Conservation (phyloP, 1,140 invertebrate species). For the Probaryconus sp. region DNA sequence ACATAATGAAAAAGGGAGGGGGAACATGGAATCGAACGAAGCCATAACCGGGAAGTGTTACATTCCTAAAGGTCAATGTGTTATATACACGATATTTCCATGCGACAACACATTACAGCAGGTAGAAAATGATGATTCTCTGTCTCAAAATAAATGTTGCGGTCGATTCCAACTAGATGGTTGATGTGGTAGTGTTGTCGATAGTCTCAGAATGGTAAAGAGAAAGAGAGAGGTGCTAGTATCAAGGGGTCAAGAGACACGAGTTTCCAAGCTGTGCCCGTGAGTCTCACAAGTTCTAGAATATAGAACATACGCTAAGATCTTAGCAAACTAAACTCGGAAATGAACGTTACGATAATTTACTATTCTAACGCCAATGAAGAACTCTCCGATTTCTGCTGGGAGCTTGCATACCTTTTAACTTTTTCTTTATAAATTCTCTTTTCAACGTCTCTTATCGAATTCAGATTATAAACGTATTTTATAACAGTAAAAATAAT, state of each 20-base stretch:
- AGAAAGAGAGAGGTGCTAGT: constrained; percentile 15
- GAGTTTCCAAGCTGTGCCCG: constrained; percentile 23
- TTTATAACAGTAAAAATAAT: too few relatives aligned
- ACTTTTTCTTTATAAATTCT: too few relatives aligned
- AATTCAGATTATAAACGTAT: too few relatives aligned
- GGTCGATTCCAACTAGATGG: constrained; percentile 40
- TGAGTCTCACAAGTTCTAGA: constrained; percentile 63
- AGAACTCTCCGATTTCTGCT: constrained; percentile 10
- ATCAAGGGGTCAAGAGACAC: constrained; percentile 30
- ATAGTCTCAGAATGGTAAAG: constrained; percentile 38
- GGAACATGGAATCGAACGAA: constrained; percentile 22
- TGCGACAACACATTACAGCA: constrained; percentile 42
- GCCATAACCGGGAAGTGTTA: constrained; percentile 47
- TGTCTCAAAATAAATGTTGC: constrained; percentile 57
- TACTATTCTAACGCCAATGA: constrained; percentile 74
- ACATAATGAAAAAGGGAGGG: constrained; percentile 16
- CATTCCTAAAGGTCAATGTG: constrained; percentile 43
- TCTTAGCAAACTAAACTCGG: constrained; percentile 57
- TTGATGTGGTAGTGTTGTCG: constrained; percentile 36
- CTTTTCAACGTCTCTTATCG: too few relatives aligned
- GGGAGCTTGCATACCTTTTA: too few relatives aligned
- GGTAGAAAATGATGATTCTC: constrained; percentile 60
- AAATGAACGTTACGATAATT: constrained; percentile 74
- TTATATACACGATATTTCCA: constrained; percentile 50
- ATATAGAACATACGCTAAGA: constrained; percentile 70